phyloP scores from a whole-genome alignment of 2,113 vertebrate genomes.

The Scalopus aquaticus region DNA sequence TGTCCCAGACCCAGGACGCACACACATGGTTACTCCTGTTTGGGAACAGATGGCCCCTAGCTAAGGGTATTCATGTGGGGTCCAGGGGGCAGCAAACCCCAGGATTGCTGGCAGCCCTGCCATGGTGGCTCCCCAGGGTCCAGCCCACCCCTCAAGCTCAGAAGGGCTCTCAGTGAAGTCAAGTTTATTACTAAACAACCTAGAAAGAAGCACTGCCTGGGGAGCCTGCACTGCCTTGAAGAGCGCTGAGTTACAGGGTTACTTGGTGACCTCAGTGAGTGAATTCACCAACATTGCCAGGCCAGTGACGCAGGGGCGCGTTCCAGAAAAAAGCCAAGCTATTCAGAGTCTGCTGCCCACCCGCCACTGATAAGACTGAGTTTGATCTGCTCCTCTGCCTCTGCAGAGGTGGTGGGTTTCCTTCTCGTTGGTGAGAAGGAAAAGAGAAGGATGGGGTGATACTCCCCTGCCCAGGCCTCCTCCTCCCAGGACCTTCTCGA shows the following conservation, averaged over 20 bases:
- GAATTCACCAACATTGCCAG: background rate
- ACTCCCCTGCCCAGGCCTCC: background rate
- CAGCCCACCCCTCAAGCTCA: too few species aligned
- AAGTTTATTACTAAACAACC: background rate
- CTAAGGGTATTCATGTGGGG: background rate
- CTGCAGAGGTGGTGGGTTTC: too few species aligned
- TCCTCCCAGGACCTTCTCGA: background rate
- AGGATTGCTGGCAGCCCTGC: background rate
- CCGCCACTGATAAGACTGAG: background rate
- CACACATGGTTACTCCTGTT: rapidly evolving
- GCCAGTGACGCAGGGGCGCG: background rate
- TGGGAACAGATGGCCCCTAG: background rate
- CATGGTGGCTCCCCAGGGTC: background rate
- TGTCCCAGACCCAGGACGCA: background rate
- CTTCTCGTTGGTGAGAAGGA: background rate
- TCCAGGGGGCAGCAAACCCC: background rate
- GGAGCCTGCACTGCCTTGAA: background rate
- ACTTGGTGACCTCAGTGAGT: too few species aligned
- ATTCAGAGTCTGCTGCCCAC: background rate
- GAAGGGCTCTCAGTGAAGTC: background rate
- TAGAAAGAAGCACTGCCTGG: rapidly evolving
- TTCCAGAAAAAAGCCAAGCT: background rate
- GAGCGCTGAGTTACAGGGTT: background rate
- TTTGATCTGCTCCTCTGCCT: rapidly evolving
- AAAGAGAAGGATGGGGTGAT: background rate